A percentile compares a stretch with the other conserved stretches of the same genome.
Evolutionary conservation across 2,113 vertebrate genomes (phyloP).

Genomic region (Chaenogobius annularis): DNA sequence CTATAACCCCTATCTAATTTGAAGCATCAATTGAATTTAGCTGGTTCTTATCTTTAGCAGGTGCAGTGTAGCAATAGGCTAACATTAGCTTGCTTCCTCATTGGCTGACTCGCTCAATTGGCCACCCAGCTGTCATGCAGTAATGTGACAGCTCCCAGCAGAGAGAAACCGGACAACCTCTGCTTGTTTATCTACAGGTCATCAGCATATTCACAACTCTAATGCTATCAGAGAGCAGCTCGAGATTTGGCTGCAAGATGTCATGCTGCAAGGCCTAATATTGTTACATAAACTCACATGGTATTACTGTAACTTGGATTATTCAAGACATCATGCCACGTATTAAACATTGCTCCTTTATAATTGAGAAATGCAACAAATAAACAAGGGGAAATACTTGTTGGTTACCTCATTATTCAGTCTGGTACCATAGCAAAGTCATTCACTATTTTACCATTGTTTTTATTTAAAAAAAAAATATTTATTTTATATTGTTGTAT

Average conservation of each 20-base stretch:
- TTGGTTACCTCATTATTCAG: not conserved
- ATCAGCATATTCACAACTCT: constrained; percentile 2
- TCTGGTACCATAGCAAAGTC: not conserved
- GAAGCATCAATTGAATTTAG: constrained; percentile 3
- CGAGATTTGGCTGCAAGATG: constrained; percentile 31
- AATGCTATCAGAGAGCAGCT: constrained; percentile 1
- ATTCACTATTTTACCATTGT: too few species aligned
- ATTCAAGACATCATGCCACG: not conserved
- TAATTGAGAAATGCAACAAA: not conserved
- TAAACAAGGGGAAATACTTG: not conserved
- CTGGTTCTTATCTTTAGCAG: constrained; percentile 47
- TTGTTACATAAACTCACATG: constrained; percentile 54
- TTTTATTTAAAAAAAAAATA: too few species aligned
- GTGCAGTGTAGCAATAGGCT: constrained; percentile 37
- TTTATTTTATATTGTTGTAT: not conserved
- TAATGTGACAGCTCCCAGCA: constrained; percentile 56
- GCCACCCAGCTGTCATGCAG: constrained; percentile 59
- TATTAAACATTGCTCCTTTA: not conserved
- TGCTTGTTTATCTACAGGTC: constrained; percentile 26
- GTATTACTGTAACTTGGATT: constrained; percentile 13
- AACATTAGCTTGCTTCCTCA: constrained; percentile 51
- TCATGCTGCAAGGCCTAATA: constrained; percentile 43
- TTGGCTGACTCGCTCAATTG: constrained; percentile 52
- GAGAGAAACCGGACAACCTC: constrained; percentile 11
- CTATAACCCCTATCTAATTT: not conserved